These are phyloP conservation scores for Drosophila atroscutellata DNA, from an alignment of 2,888 invertebrate species.

Conservation along the genomic window DNA sequence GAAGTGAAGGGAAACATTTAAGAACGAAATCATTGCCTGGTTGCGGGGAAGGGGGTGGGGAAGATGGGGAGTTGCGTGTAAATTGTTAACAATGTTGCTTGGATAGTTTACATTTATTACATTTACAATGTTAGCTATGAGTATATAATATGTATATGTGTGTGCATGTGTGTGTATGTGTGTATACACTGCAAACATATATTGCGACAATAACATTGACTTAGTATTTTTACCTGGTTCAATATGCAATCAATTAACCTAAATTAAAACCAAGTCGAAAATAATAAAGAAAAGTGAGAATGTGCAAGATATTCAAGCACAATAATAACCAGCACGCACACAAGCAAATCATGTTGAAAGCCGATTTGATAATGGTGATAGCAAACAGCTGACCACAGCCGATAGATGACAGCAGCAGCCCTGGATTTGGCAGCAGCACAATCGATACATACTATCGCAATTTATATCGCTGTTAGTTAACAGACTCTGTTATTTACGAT, in stretches of 20 bases:
- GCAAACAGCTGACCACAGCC: slow-evolving; percentile 39
- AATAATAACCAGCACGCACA: slow-evolving; percentile 19
- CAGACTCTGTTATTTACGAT: slow-evolving; percentile 20
- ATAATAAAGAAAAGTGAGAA: slow-evolving; percentile 3
- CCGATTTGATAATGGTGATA: slow-evolving; percentile 8
- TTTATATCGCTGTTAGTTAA: slow-evolving; percentile 3
- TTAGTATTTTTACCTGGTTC: slow-evolving; percentile 30
- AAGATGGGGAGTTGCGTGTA: not conserved
- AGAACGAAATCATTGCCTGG: not conserved
- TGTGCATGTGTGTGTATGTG: not conserved
- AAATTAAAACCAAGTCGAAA: slow-evolving; percentile 8
- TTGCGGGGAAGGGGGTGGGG: not conserved
- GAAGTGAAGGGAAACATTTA: not conserved
- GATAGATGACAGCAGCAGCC: slow-evolving; percentile 11
- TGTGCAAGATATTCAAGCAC: slow-evolving; percentile 15
- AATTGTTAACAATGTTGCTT: not conserved
- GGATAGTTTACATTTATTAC: not conserved
- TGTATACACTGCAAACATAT: not conserved
- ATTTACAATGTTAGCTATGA: not conserved
- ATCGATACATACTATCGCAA: not conserved
- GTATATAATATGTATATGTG: not conserved
- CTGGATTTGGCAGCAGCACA: not conserved
- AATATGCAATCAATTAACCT: not conserved
- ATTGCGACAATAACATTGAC: not conserved
- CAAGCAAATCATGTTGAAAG: slow-evolving; percentile 18